Evolutionary conservation across 1,140 invertebrate species (phyloP).

Genomic region (Drosophila mauritiana): DNA sequence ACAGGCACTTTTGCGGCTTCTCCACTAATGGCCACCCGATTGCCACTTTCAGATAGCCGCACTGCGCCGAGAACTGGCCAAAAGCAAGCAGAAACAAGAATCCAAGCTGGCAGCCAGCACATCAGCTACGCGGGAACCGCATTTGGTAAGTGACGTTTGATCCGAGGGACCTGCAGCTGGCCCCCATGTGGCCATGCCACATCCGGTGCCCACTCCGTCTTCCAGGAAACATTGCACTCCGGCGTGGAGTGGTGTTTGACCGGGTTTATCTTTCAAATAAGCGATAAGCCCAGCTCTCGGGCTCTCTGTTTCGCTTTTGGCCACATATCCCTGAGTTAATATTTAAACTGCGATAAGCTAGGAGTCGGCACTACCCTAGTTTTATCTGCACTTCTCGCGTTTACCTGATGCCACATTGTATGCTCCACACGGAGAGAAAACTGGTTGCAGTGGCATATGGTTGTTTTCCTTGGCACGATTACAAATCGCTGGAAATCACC

Average conservation of each 20-base stretch:
- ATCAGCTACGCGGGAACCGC: conserved; percentile 6
- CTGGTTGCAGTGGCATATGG: not conserved
- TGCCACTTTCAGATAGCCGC: conserved; percentile 57
- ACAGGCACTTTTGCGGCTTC: conserved; percentile 54
- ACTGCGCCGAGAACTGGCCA: conserved; percentile 69
- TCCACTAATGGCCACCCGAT: not conserved
- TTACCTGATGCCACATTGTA: conserved; percentile 56
- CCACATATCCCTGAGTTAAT: conserved; percentile 77
- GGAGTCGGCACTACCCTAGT: conserved; percentile 40
- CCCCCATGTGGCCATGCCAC: not conserved
- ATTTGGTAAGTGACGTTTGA: conserved; percentile 30
- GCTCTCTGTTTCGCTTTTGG: conserved; percentile 3
- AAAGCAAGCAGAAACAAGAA: conserved; percentile 45
- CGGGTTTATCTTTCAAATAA: conserved; percentile 15
- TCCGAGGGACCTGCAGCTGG: conserved; percentile 15
- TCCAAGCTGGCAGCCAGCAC: not conserved
- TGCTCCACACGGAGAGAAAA: conserved; percentile 6
- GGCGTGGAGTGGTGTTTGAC: conserved; percentile 29
- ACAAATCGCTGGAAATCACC: not conserved
- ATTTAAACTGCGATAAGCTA: conserved; percentile 77
- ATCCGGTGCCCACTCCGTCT: conserved; percentile 23
- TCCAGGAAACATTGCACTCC: conserved; percentile 25
- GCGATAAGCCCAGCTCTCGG: conserved; percentile 10
- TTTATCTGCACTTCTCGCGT: conserved; percentile 29
- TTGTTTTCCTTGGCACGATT: not conserved